Percentiles rank a stretch among this genome's conserved stretches.
Evolutionary conservation across 2,888 invertebrate species (phyloP).

Genomic region (Lutraria lutraria): DNA sequence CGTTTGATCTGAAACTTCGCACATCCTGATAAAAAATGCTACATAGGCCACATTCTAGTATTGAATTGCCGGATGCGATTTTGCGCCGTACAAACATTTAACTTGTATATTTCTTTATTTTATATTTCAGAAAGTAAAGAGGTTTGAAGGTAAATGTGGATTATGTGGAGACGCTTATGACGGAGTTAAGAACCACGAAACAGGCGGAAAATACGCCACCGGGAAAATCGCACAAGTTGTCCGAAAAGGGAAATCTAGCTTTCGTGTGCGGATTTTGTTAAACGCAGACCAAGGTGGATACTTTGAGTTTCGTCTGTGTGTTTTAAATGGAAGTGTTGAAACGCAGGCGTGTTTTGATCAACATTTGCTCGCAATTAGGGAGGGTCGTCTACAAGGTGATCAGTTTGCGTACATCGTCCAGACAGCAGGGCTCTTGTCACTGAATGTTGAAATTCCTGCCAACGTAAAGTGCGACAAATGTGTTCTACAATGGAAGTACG

Average conservation of each 20-base stretch:
- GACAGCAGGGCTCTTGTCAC: slow-evolving; percentile 89
- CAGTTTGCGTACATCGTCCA: slow-evolving; percentile 89
- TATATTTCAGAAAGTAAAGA: slow-evolving; percentile 53
- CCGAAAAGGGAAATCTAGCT: slow-evolving; percentile 27
- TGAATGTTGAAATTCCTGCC: slow-evolving; percentile 91
- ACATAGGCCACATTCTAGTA: too few species aligned
- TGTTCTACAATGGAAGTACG: slow-evolving; percentile 95
- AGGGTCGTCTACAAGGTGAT: slow-evolving; percentile 76
- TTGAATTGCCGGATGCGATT: too few species aligned
- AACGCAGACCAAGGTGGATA: slow-evolving; percentile 81
- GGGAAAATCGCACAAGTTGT: slow-evolving; percentile 71
- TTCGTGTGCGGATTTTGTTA: slow-evolving; percentile 71
- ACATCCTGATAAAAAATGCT: too few species aligned
- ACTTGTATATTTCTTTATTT: background rate
- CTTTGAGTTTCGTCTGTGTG: slow-evolving; percentile 82
- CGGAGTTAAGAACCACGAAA: slow-evolving; percentile 77
- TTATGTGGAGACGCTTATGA: slow-evolving; percentile 94
- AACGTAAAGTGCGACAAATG: slow-evolving; percentile 93
- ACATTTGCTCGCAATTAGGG: slow-evolving; percentile 64
- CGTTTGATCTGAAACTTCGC: too few species aligned
- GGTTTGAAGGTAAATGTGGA: slow-evolving; percentile 91
- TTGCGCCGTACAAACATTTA: too few species aligned
- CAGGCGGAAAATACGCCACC: slow-evolving; percentile 78
- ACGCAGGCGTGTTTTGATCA: slow-evolving; percentile 76
- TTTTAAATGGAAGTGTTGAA: slow-evolving; percentile 65